Evolutionary conservation across 1,140 invertebrate species (phyloP), one percentile per base, ranked within the genome.

Genomic region (Hylaeus anthracinus): DNA sequence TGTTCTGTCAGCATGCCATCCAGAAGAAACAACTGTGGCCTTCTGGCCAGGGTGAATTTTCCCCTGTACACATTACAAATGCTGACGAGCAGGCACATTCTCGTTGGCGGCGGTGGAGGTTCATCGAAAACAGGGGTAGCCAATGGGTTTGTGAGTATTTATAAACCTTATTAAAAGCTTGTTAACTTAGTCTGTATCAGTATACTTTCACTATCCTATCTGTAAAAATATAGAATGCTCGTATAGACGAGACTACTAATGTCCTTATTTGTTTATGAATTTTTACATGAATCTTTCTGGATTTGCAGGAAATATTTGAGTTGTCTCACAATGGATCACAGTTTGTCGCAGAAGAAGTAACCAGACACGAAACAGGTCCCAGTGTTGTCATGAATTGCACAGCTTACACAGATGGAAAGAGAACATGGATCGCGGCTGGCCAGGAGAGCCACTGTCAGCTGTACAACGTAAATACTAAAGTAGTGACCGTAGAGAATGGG

Each of bases 41-140:
- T 97, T 69, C 90, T 98, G 90, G 97, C 97, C 80, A 95, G 96
- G 86, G 96, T 98, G 55, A 98, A 98, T 95, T 99, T 98, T 94
- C 98, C 98, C 0, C 94, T 98, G 37, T 99, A 99, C 92, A 96
- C 96, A 1, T 94, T 99, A 41, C 96, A 98, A 92, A 97, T 97
- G 94, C 93, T 99, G 53, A 98, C 97, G 45, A 97, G 97, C 93
- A 95, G 98, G 79, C 98, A 99, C 94, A 96, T 99, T 88, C 93
- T 99, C 65, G 97, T 99, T 51, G 98, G 97, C 82, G 98, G 98
- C 63, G 98, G 98, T 67, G 98, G 98, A 73, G 98, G 98, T 67
- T 96, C 97, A 26, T 96, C 98, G 37, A 99, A 98, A 94, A 99
- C 98, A 63, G 98, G 98, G 41, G 97, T 99, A 78, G 96, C 96